Conservation (phyloP, 1,140 invertebrate genomes). For the Drosophila kepulauana region DNA sequence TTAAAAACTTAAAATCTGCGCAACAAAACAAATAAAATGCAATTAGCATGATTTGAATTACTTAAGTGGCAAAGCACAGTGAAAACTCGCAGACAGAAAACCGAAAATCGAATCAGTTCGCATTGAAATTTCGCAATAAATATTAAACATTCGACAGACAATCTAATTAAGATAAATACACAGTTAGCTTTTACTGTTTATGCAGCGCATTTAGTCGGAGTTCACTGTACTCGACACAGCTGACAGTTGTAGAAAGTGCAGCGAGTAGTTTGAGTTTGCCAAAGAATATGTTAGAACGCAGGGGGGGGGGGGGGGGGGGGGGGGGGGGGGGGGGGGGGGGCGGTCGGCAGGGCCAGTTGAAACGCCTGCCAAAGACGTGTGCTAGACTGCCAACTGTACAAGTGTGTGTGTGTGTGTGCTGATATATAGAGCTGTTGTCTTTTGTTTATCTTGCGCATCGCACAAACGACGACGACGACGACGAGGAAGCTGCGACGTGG, state of each 20-base stretch:
- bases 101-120: background rate
- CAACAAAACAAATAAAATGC: slow-evolving; percentile 77
- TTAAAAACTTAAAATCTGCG: slow-evolving; percentile 77
- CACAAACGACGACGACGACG: slow-evolving; percentile 67
- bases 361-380: slow-evolving; percentile 65
- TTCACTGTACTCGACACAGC: slow-evolving; percentile 26
- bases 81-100: slow-evolving; percentile 15
- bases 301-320: background rate
- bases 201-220: slow-evolving; percentile 7
- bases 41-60: slow-evolving; percentile 82
- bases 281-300: slow-evolving; percentile 11
- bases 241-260: slow-evolving; percentile 19
- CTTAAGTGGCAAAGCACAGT: slow-evolving; percentile 71
- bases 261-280: slow-evolving; percentile 9
- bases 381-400: slow-evolving; percentile 52
- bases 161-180: no score
- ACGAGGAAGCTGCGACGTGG: slow-evolving; percentile 52
- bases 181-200: background rate
- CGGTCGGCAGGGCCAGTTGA: background rate
- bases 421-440: slow-evolving; percentile 55
- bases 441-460: slow-evolving; percentile 73
- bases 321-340: no score
- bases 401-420: background rate
- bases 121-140: background rate
- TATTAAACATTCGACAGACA: no score